Evolutionary conservation across 2,113 vertebrate genomes (phyloP).

Genomic region (Poicephalus meyeri): DNA sequence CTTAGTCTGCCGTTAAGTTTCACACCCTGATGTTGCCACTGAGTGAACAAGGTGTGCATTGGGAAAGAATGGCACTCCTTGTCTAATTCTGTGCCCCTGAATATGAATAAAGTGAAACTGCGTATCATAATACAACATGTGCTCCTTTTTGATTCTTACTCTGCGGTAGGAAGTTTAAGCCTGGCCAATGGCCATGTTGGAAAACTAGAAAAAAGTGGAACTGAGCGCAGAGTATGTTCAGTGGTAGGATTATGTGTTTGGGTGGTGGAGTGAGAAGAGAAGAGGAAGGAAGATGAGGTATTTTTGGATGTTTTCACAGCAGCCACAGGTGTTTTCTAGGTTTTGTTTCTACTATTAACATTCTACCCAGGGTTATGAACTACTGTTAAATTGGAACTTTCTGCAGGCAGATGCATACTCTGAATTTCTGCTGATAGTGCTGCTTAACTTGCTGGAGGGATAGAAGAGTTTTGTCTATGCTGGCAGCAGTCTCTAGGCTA

Average conservation of each 20-base stretch:
- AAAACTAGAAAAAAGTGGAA: background rate
- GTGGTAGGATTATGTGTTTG: background rate
- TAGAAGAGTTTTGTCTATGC: background rate
- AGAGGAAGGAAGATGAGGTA: background rate
- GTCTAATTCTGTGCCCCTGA: background rate
- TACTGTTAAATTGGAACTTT: background rate
- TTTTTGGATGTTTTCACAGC: background rate
- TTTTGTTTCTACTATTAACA: background rate
- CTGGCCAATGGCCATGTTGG: background rate
- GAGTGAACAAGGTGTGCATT: background rate
- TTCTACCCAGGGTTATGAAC: background rate
- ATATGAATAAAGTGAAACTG: background rate
- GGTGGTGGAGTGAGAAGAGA: background rate
- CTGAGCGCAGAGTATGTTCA: rapidly evolving
- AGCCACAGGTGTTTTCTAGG: background rate
- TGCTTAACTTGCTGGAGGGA: background rate
- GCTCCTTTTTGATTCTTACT: background rate
- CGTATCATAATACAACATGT: rapidly evolving
- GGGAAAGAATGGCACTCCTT: background rate
- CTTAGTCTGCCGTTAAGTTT: background rate
- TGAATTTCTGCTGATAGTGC: background rate
- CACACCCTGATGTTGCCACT: background rate
- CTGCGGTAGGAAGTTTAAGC: background rate
- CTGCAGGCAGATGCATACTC: background rate
- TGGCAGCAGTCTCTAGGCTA: background rate